A percentile compares a stretch with the other conserved stretches of the same genome.
Evolutionary conservation across 2,113 vertebrate genomes (phyloP).

Genomic region (Mirza zaza): DNA sequence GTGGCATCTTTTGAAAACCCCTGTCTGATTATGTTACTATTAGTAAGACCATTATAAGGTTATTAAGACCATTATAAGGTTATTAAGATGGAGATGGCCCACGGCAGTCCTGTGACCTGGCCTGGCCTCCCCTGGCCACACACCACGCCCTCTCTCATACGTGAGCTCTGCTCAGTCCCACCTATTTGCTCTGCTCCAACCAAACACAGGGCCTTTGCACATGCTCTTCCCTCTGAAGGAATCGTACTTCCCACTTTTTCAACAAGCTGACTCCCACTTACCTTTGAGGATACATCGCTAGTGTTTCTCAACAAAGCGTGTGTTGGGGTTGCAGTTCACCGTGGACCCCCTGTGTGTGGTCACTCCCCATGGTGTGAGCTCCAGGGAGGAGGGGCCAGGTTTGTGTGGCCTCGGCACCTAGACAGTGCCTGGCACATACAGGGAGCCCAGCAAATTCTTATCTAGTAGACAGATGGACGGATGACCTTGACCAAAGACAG

Average conservation of each 20-base stretch:
- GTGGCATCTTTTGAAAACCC: background rate
- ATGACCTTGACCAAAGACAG: background rate
- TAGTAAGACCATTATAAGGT: too few relatives aligned
- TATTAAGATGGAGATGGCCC: background rate
- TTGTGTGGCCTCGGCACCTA: background rate
- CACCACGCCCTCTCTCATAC: accelerated
- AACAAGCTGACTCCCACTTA: background rate
- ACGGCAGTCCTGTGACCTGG: background rate
- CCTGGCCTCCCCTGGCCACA: background rate
- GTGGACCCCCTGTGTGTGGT: background rate
- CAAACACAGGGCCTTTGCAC: background rate
- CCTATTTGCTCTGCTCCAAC: background rate
- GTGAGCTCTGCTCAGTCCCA: background rate
- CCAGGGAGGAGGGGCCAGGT: background rate
- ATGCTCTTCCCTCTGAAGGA: background rate
- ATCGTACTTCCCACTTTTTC: background rate
- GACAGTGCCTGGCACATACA: accelerated
- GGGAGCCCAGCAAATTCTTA: background rate
- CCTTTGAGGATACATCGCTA: background rate
- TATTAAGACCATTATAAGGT: background rate
- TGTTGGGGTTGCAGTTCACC: background rate
- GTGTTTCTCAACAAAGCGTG: background rate
- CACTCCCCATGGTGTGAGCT: background rate
- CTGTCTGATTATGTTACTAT: background rate
- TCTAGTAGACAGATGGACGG: background rate